Base-by-base conservation (phyloP, 2,797 vertebrate genomes). In the Pipistrellus nathusii region DNA sequence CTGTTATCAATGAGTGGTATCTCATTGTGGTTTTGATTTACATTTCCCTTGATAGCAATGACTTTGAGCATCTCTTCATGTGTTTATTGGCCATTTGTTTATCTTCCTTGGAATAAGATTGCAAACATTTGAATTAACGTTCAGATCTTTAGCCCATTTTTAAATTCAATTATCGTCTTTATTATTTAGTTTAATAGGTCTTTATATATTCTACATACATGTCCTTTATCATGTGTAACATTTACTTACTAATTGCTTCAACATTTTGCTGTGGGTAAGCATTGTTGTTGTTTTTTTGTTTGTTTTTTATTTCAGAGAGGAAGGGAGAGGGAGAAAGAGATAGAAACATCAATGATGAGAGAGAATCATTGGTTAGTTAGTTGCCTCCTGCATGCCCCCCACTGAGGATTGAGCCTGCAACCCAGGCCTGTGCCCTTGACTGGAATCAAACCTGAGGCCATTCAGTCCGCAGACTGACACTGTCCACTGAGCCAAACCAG, bases 61-160 rank as follows among this genome's bases (percentile, higher is more conserved):
- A 90, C 46, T n/a, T 30, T 30, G 32, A 51, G 51, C 83, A 62
- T 72, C 38, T 80, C 84, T 91, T 94, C 32, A 12, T 59, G 77
- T 62, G 23, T n/a, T 62, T 77, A 44, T 25, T 62, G 44, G 46
- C 30, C 66, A 69, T 59, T 75, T 69, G 17, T 62, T 82, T 83
- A 48, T 72, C 62, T 35, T 51, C 76, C 88, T 76, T 86, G 21
- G 21, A 55, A 66, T 57, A 75, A 76, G 17, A 57, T 32, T 30
- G 14, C 17, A 25, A 11, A 18, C 41, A 20, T 83, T 66, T 81
- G 38, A 44, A 88, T 46, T 82, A 76, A 85, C 77, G 7, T 38
- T 82, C 14, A 69, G 69, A 93, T 77, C 73, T 35, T 69, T 69
- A 88, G 68, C 46, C 84, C 53, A 30, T 80, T 88, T 87, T 75